Percentiles rank a stretch among this genome's conserved stretches.
Conservation (phyloP, 2,113 vertebrate species). For the Protomyctophum bolini region DNA sequence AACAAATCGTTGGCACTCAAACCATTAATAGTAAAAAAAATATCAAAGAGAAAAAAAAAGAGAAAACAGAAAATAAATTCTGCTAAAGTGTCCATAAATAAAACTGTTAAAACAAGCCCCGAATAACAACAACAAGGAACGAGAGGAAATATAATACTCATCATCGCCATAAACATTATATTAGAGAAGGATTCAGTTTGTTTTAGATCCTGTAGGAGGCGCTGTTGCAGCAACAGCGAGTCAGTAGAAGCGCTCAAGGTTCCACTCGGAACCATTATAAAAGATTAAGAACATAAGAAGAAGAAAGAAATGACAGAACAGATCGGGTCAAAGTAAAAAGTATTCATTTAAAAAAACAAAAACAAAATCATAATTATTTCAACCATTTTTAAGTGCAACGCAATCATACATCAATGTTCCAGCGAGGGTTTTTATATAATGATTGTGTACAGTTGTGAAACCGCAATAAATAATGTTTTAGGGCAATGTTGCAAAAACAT, state of each 20-base stretch:
- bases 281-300: conserved; percentile 21
- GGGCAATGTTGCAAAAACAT: too few relatives aligned
- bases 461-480: too few relatives aligned
- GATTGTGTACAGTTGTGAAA: too few relatives aligned
- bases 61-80: conserved; percentile 21
- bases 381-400: too few relatives aligned
- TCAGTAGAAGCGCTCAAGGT: conserved; percentile 35
- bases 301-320: background rate
- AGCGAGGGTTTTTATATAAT: too few relatives aligned
- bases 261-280: conserved; percentile 36
- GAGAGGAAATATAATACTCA: conserved; percentile 51
- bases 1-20: conserved; percentile 41
- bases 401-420: too few relatives aligned
- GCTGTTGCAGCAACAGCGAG: background rate
- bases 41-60: conserved; percentile 28
- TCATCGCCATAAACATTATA: too few relatives aligned
- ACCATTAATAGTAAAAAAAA: conserved; percentile 48
- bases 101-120: conserved; percentile 39
- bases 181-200: too few relatives aligned
- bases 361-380: too few relatives aligned
- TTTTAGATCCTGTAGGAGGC: conserved; percentile 48
- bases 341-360: background rate
- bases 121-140: conserved; percentile 2
- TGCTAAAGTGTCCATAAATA: conserved; percentile 35
- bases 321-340: background rate